A percentile compares a stretch with the other conserved stretches of the same genome.
phyloP scores from a whole-genome alignment of 1,140 invertebrate species.

The Euura saliciscinereae region DNA sequence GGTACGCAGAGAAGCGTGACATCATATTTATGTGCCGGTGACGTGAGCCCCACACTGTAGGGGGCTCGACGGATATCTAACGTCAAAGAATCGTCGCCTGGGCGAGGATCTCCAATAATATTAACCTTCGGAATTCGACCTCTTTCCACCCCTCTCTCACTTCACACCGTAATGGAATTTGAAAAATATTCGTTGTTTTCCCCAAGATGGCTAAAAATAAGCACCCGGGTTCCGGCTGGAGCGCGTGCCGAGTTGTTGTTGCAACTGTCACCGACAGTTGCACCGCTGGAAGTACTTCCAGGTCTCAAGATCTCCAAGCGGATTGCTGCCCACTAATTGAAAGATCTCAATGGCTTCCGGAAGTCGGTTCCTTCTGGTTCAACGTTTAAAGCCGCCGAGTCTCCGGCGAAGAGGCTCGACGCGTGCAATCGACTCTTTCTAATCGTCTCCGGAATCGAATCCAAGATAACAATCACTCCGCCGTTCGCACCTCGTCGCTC shows the following conservation, averaged over 20 bases:
- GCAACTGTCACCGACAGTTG: slow-evolving; percentile 47
- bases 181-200: too few species aligned
- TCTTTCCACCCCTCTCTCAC: too few species aligned
- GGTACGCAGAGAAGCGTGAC: slow-evolving; percentile 55
- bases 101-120: too few species aligned
- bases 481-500: too few species aligned
- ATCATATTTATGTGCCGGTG: slow-evolving; percentile 57
- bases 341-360: slow-evolving; percentile 3
- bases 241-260: slow-evolving; percentile 33
- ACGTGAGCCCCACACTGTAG: background rate
- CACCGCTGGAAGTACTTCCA: slow-evolving; percentile 21
- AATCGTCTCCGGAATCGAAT: too few species aligned
- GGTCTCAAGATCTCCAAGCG: background rate
- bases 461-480: too few species aligned
- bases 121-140: too few species aligned
- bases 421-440: too few species aligned
- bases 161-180: too few species aligned
- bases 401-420: too few species aligned
- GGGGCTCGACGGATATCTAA: slow-evolving; percentile 4
- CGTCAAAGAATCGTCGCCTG: background rate
- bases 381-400: background rate
- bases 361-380: background rate
- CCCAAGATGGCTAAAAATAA: too few species aligned
- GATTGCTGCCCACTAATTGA: background rate
- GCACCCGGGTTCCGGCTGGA: background rate